Conservation (phyloP, 2,113 vertebrate genomes). For the Hemichromis elongatus region DNA sequence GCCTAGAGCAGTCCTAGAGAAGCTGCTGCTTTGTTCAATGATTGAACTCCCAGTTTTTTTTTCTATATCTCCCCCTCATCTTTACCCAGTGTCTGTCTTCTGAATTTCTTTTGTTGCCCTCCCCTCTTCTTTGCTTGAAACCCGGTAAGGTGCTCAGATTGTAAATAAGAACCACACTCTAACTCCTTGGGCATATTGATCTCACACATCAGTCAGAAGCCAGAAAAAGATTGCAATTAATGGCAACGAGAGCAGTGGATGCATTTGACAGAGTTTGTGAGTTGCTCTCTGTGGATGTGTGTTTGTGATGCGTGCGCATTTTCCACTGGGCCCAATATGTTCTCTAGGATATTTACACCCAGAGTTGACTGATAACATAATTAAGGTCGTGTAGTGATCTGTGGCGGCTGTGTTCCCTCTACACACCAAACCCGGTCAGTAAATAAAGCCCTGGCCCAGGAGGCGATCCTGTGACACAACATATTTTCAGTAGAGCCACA, state of each 20-base stretch:
- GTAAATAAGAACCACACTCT: constrained; percentile 40
- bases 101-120: neutral
- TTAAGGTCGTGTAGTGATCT: constrained; percentile 64
- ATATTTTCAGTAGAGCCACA: constrained; percentile 35
- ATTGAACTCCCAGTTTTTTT: constrained; percentile 25
- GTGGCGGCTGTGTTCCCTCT: constrained; percentile 35
- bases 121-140: neutral
- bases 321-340: constrained; percentile 37
- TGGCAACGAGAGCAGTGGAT: constrained; percentile 32
- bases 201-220: constrained; percentile 35
- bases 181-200: constrained; percentile 56
- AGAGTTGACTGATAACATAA: constrained; percentile 68
- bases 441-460: constrained; percentile 49
- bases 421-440: constrained; percentile 38
- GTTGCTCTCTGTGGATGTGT: neutral
- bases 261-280: constrained; percentile 17
- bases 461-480: constrained; percentile 40
- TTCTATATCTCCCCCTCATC: neutral
- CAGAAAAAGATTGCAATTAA: constrained; percentile 59
- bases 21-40: constrained; percentile 40
- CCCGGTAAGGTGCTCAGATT: neutral
- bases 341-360: constrained; percentile 64
- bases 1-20: constrained; percentile 42
- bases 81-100: neutral
- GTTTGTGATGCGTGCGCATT: constrained; percentile 13